Base-by-base conservation (phyloP, 1,140 invertebrate genomes). In the Condylostylus longicornis region DNA sequence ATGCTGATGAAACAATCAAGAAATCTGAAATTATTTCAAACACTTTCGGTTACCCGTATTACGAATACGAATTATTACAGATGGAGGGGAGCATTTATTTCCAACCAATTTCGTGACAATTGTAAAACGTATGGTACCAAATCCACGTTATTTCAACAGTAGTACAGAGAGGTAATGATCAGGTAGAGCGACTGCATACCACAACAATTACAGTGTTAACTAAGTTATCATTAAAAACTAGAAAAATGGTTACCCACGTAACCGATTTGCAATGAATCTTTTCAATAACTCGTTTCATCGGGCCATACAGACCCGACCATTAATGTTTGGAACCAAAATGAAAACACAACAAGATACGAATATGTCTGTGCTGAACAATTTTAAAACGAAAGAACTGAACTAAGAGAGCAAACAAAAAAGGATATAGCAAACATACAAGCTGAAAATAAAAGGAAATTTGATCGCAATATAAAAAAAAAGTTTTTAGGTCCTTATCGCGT, bases 1-100 rank as follows among this genome's bases (percentile, higher is more conserved):
- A 34, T 5, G 29, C 49, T 0, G 22, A 37, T 9, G 17, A 18
- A 33, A 43, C 3, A 42, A 42, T 2, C 23, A 35, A 10, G 46
- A 41, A 25, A 51, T 51, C 38, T 9, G 33, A 13, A 33, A 46
- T 4, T 45, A 48, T 30, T 47, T 44, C 33, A n/a, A n/a, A 19
- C 9, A 20, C 3, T 22, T 47, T 43, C 18, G 44, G 47, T 10
- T 39, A 33, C 4, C 44, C 44, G 2, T 12, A n/a, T n/a, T n/a
- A n/a, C n/a, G n/a, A n/a, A n/a, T 12, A 12, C n/a, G 44, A 23
- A 37, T 49, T n/a, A 32, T 49, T 7, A 18, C 37, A 4, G 47
- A 43, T 18, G 7, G 32, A 38, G 38, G 12, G 29, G 22, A 8
- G 37, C 32, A 5, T 46, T 44, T 15, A 43, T 32, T 0, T 42